Evolutionary conservation across 2,888 invertebrate genomes (phyloP).

Genomic region (Cyrtodaria siliqua): DNA sequence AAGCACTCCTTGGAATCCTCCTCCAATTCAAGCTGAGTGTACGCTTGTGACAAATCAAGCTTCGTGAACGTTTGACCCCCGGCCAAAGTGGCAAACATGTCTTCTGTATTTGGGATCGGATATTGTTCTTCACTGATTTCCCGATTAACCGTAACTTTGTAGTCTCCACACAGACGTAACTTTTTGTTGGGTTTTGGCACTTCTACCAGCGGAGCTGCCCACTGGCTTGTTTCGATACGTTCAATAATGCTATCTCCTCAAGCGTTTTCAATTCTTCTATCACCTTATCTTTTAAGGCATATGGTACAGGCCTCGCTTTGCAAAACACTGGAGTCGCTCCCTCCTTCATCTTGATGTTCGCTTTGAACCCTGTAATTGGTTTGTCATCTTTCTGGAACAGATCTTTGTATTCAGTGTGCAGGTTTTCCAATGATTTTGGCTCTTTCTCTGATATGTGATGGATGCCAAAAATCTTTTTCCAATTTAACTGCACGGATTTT

Average conservation of each 20-base stretch:
- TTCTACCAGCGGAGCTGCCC: constrained; percentile 64
- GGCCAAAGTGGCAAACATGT: constrained; percentile 53
- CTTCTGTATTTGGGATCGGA: constrained; percentile 56
- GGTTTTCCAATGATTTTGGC: constrained; percentile 6
- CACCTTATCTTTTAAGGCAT: constrained; percentile 33
- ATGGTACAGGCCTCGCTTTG: constrained; percentile 44
- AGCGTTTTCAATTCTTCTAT: constrained; percentile 34
- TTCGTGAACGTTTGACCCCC: constrained; percentile 59
- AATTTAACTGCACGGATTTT: constrained; percentile 9
- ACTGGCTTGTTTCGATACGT: constrained; percentile 43
- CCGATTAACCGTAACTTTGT: constrained; percentile 69
- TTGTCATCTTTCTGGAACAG: constrained; percentile 20
- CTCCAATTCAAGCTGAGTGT: constrained; percentile 48
- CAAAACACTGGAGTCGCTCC: constrained; percentile 31
- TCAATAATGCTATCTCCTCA: constrained; percentile 27
- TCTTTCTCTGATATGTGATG: background rate
- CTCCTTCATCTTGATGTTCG: constrained; percentile 15
- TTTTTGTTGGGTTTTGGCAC: constrained; percentile 53
- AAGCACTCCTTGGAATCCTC: constrained; percentile 42
- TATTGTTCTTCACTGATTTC: constrained; percentile 71
- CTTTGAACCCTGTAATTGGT: constrained; percentile 12
- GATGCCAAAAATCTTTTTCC: background rate
- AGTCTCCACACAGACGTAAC: constrained; percentile 59
- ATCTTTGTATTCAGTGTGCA: constrained; percentile 4
- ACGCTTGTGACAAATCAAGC: constrained; percentile 56